Percentiles rank a stretch among this genome's conserved stretches.
These are phyloP conservation scores for Drosophila littoralis DNA, from an alignment of 1,140 invertebrate species.

Conservation along the genomic window DNA sequence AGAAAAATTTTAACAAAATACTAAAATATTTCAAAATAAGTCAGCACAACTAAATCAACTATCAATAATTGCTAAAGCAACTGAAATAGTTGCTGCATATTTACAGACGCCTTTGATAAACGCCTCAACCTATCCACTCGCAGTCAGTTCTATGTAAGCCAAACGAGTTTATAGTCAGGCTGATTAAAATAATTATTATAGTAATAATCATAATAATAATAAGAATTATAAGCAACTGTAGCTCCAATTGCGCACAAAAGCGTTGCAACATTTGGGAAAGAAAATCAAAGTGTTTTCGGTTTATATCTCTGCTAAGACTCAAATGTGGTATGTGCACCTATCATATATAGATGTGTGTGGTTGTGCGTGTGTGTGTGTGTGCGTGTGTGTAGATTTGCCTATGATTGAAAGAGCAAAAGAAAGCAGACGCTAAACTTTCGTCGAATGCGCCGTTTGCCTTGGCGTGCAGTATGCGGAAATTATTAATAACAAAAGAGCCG, in stretches of 20 bases:
- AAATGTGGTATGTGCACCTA: too few species aligned
- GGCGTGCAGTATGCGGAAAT: constrained; percentile 76
- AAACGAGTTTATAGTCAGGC: not conserved
- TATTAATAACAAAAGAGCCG: constrained; percentile 70
- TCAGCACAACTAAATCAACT: not conserved
- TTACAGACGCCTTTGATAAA: constrained; percentile 13
- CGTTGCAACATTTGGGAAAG: constrained; percentile 68
- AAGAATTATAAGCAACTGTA: constrained; percentile 22
- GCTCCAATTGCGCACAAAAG: constrained; percentile 79
- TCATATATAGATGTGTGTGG: not conserved
- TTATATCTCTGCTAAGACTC: constrained; percentile 8
- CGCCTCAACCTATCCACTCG: not conserved
- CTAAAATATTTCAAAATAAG: not conserved
- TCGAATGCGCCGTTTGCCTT: constrained; percentile 37
- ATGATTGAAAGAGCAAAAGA: constrained; percentile 60
- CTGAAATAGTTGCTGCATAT: constrained; percentile 6
- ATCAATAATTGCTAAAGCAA: constrained; percentile 19
- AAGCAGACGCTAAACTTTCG: constrained; percentile 73
- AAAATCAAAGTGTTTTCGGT: constrained; percentile 58
- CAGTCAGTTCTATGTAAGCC: not conserved
- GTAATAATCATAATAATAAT: constrained; percentile 5
- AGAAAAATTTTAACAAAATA: not conserved
- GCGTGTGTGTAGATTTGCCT: constrained; percentile 42
- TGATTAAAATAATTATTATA: constrained; percentile 1
- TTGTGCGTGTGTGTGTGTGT: constrained; percentile 2